Conservation (phyloP, 35 echinoderm and acorn worm species). For the Patiria miniata region DNA sequence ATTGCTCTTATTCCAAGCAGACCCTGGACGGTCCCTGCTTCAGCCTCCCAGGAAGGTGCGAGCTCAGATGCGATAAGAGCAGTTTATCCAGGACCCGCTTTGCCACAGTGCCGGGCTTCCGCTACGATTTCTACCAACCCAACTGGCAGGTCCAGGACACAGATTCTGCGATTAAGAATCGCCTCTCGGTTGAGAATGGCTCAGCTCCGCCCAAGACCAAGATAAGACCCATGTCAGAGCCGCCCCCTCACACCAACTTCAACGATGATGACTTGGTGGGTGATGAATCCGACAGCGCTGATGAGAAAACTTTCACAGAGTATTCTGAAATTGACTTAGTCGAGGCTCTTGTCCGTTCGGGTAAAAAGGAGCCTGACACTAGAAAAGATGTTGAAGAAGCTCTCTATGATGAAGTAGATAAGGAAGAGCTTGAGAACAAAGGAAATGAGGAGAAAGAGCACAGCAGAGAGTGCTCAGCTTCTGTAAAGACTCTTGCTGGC, state of each 20-base stretch:
- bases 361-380: conserved; percentile 40
- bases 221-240: not conserved
- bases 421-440: conserved; percentile 5
- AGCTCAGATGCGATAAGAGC: not conserved
- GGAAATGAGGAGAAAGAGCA: conserved; percentile 19
- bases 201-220: not conserved
- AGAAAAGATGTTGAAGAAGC: too few species aligned
- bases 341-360: conserved; percentile 73
- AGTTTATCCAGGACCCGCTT: not conserved
- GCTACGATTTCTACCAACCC: not conserved
- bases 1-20: not conserved
- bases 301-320: conserved; percentile 38
- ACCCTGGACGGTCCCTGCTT: not conserved
- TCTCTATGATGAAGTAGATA: not conserved
- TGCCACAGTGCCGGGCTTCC: conserved; percentile 2
- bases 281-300: not conserved
- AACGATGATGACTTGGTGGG: too few species aligned
- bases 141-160: conserved; percentile 23
- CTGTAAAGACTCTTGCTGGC: not conserved
- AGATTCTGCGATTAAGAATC: not conserved
- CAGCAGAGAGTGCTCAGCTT: not conserved
- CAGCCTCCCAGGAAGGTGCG: not conserved
- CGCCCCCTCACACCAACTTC: not conserved
- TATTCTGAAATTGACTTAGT: conserved; percentile 87
- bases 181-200: not conserved